These are phyloP conservation scores for Drosophila dives DNA, from an alignment of 2,888 invertebrate genomes.

Conservation along the genomic window DNA sequence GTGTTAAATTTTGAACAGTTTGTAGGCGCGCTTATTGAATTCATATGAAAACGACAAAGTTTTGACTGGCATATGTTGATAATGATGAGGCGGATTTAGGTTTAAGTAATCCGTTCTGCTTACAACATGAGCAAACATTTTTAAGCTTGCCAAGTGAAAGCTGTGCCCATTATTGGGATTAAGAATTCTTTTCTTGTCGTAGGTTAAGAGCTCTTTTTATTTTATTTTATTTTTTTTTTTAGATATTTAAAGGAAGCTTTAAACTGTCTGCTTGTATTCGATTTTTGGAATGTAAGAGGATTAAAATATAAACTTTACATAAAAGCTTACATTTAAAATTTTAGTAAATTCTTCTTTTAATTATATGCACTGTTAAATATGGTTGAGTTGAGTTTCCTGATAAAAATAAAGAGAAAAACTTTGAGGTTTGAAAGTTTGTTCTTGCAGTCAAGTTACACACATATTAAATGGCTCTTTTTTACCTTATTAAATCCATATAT, in stretches of 20 bases:
- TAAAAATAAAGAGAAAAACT: neutral
- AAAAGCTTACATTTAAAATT: neutral
- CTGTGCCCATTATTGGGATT: neutral
- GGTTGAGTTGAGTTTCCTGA: neutral
- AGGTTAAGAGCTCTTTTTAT: slow-evolving; percentile 6
- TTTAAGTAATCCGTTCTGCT: slow-evolving; percentile 20
- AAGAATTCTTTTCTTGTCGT: slow-evolving; percentile 12
- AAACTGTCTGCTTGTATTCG: neutral
- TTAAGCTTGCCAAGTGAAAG: slow-evolving; percentile 1
- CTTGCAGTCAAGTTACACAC: rapidly evolving
- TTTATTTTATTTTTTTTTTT: neutral
- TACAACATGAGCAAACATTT: neutral
- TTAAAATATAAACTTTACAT: neutral
- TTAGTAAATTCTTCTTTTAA: neutral
- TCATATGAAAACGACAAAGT: slow-evolving; percentile 17
- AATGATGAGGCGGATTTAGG: slow-evolving; percentile 26
- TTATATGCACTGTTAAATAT: neutral
- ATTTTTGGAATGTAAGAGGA: neutral
- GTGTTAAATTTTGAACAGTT: slow-evolving; percentile 39
- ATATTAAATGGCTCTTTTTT: neutral
- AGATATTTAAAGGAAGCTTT: neutral
- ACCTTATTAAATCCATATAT: no score
- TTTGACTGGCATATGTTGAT: slow-evolving; percentile 34
- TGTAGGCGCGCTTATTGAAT: slow-evolving; percentile 30
- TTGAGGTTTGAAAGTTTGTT: neutral